phyloP scores from a whole-genome alignment of 1,140 invertebrate genomes.

The Probaryconus sp. region DNA sequence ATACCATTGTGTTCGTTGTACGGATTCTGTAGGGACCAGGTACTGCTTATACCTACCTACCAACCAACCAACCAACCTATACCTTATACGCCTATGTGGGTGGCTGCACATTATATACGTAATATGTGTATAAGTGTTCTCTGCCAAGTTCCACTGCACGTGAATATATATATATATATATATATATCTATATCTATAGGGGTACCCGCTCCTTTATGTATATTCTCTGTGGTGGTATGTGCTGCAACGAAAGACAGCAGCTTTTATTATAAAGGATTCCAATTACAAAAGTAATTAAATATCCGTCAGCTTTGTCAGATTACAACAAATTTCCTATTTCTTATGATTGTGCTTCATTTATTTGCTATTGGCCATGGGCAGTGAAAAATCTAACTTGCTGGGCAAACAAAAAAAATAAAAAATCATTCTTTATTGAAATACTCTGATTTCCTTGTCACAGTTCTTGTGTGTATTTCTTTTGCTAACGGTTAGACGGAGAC shows the following conservation, averaged over 20 bases:
- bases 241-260: constrained; percentile 20
- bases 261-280: constrained; percentile 47
- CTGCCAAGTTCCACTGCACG: constrained; percentile 34
- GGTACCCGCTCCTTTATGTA: constrained; percentile 37
- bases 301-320: constrained; percentile 39
- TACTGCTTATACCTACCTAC: constrained; percentile 51
- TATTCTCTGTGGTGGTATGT: constrained; percentile 18
- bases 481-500: no score
- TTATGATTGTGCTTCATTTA: constrained; percentile 28
- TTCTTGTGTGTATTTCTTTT: no score
- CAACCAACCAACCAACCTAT: no score
- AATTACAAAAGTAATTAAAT: constrained; percentile 59
- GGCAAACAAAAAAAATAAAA: constrained; percentile 1
- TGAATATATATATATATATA: constrained; percentile 45
- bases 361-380: constrained; percentile 4
- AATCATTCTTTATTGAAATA: no score
- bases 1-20: constrained; percentile 72
- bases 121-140: constrained; percentile 45
- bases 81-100: constrained; percentile 37
- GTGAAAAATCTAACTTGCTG: constrained; percentile 3
- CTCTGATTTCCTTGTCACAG: no score
- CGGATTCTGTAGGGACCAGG: constrained; percentile 69
- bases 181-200: no score
- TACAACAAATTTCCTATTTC: constrained; percentile 37
- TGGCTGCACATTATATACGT: constrained; percentile 49